Evolutionary conservation across 2,797 vertebrate genomes (phyloP), one percentile per base, ranked within the genome.

Genomic region (Urosaurus nigricauda): DNA sequence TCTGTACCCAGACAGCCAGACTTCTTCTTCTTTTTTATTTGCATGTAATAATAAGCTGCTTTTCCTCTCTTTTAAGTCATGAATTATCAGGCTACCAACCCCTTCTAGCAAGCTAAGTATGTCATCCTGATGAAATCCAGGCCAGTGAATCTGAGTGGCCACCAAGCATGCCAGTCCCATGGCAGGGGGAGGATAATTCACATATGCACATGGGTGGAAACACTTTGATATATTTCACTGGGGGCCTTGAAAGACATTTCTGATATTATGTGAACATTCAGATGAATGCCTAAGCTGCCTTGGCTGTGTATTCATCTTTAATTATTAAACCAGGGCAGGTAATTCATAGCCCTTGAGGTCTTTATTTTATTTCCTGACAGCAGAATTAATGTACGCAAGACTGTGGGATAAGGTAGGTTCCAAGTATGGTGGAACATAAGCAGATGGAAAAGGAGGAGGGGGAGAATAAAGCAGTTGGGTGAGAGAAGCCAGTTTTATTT

Each of bases 321-420:
- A 97, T 97, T 97, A 95, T 96, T 97, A 95, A 96, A 96, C 93
- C 92, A 95, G 91, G 89, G 94, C 94, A 95, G 95, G 95, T 96
- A 96, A 96, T 95, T 95, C 94, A 92, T 94, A 94, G 89, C 91
- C 92, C 94, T 96, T 96, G 93, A 96, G 95, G 94, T 95, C 95
- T 94, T 94, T 92, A 93, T 94, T 96, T 96, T 96, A 94, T 96
- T 96, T 97, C 96, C 93, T 94, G 90, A 86, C 93, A 91, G 90
- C 91, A 89, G 93, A 95, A 95, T 94, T 90, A 95, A 83, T 91
- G 84, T 89, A 79, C 63, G 85, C 87, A 90, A 91, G 79, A 93
- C 87, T 91, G 82, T 88, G 92, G 89, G 92, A 77, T 89, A 94
- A 94, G 91, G 90, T 95, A 91, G 83, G 90, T 90, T 95, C 89